phyloP scores from a whole-genome alignment of 1,140 invertebrate genomes.

The Lepidostoma basale region DNA sequence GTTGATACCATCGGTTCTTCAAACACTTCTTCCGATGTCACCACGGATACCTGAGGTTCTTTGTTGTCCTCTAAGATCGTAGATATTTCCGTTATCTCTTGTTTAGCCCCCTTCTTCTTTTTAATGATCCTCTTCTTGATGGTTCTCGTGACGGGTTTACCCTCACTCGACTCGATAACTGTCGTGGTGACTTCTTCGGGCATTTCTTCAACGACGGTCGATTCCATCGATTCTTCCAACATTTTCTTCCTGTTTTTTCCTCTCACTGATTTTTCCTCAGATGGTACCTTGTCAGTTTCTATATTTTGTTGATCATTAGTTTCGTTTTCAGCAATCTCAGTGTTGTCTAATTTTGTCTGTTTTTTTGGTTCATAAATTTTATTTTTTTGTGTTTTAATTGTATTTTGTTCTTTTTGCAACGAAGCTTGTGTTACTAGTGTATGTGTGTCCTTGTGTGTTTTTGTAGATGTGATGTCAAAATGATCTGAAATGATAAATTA shows the following conservation, averaged over 20 bases:
- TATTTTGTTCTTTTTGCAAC: background rate
- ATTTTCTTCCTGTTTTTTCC: background rate
- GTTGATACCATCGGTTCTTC: constrained; percentile 18
- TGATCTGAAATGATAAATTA: constrained; percentile 18
- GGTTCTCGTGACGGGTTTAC: constrained; percentile 45
- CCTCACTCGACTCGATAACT: constrained; percentile 44
- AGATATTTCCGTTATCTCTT: constrained; percentile 48
- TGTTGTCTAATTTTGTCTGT: background rate
- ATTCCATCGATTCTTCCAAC: background rate
- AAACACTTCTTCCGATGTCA: constrained; percentile 38
- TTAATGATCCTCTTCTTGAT: constrained; percentile 49
- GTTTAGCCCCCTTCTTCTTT: constrained; percentile 48
- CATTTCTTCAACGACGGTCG: constrained; percentile 30
- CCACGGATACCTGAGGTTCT: constrained; percentile 45
- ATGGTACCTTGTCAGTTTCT: background rate
- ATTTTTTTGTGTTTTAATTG: constrained; percentile 18
- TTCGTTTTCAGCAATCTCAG: background rate
- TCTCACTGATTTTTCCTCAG: background rate
- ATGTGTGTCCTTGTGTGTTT: background rate
- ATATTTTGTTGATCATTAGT: background rate
- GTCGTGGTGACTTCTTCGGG: constrained; percentile 43
- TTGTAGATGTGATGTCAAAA: constrained; percentile 6
- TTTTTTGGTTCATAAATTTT: constrained; percentile 33
- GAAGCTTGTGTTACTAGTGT: constrained; percentile 5
- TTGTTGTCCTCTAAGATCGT: constrained; percentile 43